phyloP scores from a whole-genome alignment of 2,888 invertebrate species.

The Ceriagrion tenellum region DNA sequence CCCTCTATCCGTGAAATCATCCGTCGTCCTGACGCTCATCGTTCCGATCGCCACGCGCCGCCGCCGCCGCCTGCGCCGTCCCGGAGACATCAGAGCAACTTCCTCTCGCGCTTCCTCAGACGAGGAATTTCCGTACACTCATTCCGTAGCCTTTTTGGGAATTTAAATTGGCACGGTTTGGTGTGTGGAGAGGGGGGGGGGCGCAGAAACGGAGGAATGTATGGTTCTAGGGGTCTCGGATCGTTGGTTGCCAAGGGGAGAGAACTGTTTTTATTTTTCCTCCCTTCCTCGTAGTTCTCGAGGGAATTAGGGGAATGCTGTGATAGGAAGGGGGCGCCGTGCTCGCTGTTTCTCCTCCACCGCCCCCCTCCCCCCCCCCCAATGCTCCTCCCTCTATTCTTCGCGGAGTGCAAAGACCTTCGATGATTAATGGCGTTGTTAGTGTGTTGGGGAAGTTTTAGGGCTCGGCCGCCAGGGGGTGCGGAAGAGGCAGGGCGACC shows the following conservation, averaged over 20 bases:
- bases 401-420: background rate
- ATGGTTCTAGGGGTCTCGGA: background rate
- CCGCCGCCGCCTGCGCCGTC: too few species aligned
- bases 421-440: conserved; percentile 48
- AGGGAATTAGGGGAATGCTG: background rate
- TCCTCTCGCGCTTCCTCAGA: too few species aligned
- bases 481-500: background rate
- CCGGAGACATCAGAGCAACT: background rate
- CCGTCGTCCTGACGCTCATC: too few species aligned
- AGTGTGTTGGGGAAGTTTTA: background rate
- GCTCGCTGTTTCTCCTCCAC: background rate
- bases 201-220: background rate
- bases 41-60: too few species aligned
- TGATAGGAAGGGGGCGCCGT: background rate
- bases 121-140: background rate
- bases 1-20: too few species aligned
- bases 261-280: background rate
- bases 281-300: background rate
- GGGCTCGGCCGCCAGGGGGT: background rate
- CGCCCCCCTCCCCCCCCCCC: background rate
- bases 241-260: background rate
- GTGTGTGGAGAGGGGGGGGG: background rate
- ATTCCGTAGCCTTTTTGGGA: background rate
- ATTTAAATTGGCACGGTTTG: background rate
- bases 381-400: background rate